Conservation (phyloP, 1,140 invertebrate genomes). For the Akabosia matsudoensis region DNA sequence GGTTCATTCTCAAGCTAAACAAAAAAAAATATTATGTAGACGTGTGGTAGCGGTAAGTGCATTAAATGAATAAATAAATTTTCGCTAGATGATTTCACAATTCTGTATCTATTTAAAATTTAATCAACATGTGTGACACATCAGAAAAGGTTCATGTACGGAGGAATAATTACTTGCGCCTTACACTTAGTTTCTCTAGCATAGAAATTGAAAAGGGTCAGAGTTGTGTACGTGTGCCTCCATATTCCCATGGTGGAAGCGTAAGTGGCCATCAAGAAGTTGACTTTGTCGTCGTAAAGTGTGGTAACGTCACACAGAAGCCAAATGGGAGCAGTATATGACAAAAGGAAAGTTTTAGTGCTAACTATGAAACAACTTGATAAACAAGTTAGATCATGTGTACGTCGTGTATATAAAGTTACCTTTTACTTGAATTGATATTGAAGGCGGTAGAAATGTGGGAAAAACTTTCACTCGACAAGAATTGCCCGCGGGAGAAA, state of each 20-base stretch:
- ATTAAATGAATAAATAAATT: background rate
- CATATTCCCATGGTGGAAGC: background rate
- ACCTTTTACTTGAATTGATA: background rate
- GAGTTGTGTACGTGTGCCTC: background rate
- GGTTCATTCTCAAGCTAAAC: too few species aligned
- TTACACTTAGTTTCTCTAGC: background rate
- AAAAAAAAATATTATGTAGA: slow-evolving; percentile 1
- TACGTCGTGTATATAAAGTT: background rate
- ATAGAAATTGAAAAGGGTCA: background rate
- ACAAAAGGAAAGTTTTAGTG: background rate
- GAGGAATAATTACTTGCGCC: background rate
- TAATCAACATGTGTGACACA: background rate
- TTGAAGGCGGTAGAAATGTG: background rate
- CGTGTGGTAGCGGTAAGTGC: slow-evolving; percentile 2
- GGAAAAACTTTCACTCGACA: slow-evolving; percentile 20
- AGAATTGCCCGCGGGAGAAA: background rate
- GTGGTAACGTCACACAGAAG: background rate
- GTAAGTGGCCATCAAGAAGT: background rate
- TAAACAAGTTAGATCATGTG: background rate
- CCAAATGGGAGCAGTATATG: background rate
- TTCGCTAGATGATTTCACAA: background rate
- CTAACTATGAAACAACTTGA: background rate
- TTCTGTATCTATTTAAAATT: background rate
- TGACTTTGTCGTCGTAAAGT: background rate
- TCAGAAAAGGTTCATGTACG: background rate